Evolutionary conservation across 1,140 invertebrate species (phyloP).

Genomic region (Halictus rubicundus): DNA sequence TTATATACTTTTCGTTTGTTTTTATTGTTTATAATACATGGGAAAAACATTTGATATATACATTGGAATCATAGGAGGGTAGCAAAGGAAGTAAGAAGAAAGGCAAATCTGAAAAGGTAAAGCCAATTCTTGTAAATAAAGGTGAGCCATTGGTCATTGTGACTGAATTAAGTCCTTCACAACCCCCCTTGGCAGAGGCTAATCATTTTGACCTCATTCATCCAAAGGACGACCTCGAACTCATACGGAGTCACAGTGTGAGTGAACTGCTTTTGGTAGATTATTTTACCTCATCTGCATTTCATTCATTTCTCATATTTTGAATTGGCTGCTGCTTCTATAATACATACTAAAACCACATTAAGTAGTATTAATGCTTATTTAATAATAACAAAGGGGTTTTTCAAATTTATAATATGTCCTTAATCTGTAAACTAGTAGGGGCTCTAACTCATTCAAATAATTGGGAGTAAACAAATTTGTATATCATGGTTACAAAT

Average conservation of each 20-base stretch:
- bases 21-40: slow-evolving; percentile 11
- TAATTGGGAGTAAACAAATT: background rate
- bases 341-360: slow-evolving; percentile 20
- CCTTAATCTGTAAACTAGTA: background rate
- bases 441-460: background rate
- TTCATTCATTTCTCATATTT: slow-evolving; percentile 36
- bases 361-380: slow-evolving; percentile 8
- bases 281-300: slow-evolving; percentile 19
- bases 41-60: slow-evolving; percentile 55
- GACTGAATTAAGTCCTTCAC: slow-evolving; percentile 67
- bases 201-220: slow-evolving; percentile 90
- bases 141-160: slow-evolving; percentile 81
- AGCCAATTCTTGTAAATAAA: slow-evolving; percentile 85
- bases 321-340: slow-evolving; percentile 16
- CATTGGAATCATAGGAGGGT: slow-evolving; percentile 73
- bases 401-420: background rate
- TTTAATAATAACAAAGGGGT: background rate
- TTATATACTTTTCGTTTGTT: background rate
- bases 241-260: slow-evolving; percentile 80
- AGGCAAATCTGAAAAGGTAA: slow-evolving; percentile 80
- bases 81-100: slow-evolving; percentile 80
- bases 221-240: slow-evolving; percentile 90
- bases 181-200: slow-evolving; percentile 68
- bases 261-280: slow-evolving; percentile 63
- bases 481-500: background rate